A percentile compares a stretch with the other conserved stretches of the same genome.
phyloP scores from a whole-genome alignment of 2,113 vertebrate species.

The Tretioscincus oriximinensis region DNA sequence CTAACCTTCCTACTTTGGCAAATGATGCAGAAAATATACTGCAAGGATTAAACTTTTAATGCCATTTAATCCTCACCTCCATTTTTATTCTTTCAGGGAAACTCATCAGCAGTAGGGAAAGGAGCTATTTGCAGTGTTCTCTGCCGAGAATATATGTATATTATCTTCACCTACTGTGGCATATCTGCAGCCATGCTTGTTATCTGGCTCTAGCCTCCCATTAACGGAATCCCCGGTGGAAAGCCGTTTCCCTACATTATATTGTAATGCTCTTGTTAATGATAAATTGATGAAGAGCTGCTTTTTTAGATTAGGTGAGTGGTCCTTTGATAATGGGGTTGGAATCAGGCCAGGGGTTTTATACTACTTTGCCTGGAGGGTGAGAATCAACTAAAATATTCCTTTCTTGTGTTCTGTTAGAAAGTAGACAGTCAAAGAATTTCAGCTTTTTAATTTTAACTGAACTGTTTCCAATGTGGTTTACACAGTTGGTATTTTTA shows the following conservation, averaged over 20 bases:
- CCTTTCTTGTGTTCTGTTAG: conserved; percentile 63
- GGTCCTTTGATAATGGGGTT: conserved; percentile 87
- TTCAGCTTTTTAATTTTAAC: conserved; percentile 71
- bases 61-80: conserved; percentile 33
- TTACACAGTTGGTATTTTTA: conserved; percentile 59
- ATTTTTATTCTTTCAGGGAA: conserved; percentile 37
- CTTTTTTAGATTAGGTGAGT: conserved; percentile 86
- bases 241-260: conserved; percentile 78
- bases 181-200: conserved; percentile 71
- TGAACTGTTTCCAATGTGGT: conserved; percentile 43
- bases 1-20: conserved; percentile 29
- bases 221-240: conserved; percentile 82
- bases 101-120: conserved; percentile 52
- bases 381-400: conserved; percentile 83
- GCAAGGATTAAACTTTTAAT: conserved; percentile 36
- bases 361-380: conserved; percentile 78
- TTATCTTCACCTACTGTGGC: conserved; percentile 72
- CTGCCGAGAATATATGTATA: conserved; percentile 61
- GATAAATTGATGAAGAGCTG: conserved; percentile 91
- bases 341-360: conserved; percentile 83
- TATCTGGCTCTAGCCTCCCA: conserved; percentile 76
- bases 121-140: conserved; percentile 59
- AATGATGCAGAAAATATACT: conserved; percentile 42
- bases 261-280: conserved; percentile 89
- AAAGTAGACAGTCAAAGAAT: conserved; percentile 67